Conservation (phyloP, 53 echinoderm and acorn worm genomes). For the Mesocentrotus franciscanus region DNA sequence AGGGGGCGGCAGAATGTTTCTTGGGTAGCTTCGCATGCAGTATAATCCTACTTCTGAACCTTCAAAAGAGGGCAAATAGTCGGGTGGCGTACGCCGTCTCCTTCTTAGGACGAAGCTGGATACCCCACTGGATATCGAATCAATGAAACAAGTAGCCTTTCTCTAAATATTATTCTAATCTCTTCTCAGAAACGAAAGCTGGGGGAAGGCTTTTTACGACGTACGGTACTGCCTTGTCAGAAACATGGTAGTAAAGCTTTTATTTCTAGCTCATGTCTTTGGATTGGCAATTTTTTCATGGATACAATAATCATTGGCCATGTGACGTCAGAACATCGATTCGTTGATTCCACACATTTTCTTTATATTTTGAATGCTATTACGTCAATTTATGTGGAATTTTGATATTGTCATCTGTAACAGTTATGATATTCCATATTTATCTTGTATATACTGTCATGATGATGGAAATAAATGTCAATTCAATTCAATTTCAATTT, state of each 20-base stretch:
- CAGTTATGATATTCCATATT: no score
- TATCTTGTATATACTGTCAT: no score
- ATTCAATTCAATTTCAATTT: no score
- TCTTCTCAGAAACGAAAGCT: not conserved
- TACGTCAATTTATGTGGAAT: no score
- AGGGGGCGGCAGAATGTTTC: not conserved
- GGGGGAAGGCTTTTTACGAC: no score
- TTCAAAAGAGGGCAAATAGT: no score
- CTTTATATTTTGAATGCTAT: no score
- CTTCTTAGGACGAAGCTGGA: not conserved
- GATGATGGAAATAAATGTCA: no score
- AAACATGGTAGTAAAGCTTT: not conserved
- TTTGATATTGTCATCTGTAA: no score
- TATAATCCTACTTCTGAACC: not conserved
- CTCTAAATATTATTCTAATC: not conserved
- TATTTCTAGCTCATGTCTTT: not conserved
- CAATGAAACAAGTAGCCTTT: not conserved
- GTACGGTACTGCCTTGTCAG: no score
- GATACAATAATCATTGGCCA: not conserved
- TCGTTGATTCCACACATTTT: not conserved
- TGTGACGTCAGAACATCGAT: not conserved
- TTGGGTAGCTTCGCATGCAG: not conserved
- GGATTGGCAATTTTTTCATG: no score
- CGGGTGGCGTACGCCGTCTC: not conserved
- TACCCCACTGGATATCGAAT: not conserved